These are phyloP conservation scores for Eurytoma californica DNA, from an alignment of 2,888 invertebrate species.

Conservation along the genomic window DNA sequence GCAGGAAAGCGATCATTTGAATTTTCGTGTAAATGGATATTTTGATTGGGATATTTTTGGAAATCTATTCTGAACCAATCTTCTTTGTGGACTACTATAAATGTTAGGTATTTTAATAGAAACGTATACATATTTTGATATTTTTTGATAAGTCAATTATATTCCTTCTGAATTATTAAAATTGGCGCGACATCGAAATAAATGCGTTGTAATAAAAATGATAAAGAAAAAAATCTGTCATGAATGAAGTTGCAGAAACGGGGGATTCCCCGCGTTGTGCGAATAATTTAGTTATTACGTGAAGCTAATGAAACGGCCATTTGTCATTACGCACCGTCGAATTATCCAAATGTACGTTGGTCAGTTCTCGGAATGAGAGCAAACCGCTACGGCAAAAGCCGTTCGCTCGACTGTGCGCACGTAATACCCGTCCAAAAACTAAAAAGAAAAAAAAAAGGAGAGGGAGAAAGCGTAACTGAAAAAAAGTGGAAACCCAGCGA, in stretches of 20 bases:
- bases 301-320: constrained; percentile 20
- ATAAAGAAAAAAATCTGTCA: too few species aligned
- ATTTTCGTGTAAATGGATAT: too few species aligned
- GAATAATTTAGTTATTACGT: constrained; percentile 46
- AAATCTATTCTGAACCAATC: too few species aligned
- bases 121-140: too few species aligned
- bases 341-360: constrained; percentile 22
- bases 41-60: too few species aligned
- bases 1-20: neutral
- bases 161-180: too few species aligned
- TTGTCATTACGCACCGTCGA: constrained; percentile 18
- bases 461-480: neutral
- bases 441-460: constrained; percentile 11
- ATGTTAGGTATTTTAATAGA: too few species aligned
- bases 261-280: neutral
- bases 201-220: too few species aligned
- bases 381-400: constrained; percentile 1
- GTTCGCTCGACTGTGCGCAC: constrained; percentile 1
- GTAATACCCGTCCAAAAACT: constrained; percentile 8
- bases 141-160: too few species aligned
- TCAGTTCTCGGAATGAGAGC: constrained; percentile 8
- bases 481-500: neutral
- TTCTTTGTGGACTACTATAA: too few species aligned
- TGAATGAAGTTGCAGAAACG: too few species aligned
- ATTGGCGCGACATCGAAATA: too few species aligned